Evolutionary conservation across 1,140 invertebrate species (phyloP).

Genomic region (Gonioctena quinquepunctata): DNA sequence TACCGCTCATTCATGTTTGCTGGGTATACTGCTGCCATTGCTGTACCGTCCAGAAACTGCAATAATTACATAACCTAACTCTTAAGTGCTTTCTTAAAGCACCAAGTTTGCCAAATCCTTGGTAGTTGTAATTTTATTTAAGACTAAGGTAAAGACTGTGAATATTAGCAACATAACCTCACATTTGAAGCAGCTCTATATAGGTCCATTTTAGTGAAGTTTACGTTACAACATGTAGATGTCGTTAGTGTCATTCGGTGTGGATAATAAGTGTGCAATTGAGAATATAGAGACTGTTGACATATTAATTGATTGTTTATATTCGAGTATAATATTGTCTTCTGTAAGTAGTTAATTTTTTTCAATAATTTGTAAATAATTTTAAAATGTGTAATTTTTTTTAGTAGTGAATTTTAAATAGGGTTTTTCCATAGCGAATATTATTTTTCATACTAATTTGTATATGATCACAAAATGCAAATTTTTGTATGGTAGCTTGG

Average conservation of each 20-base stretch:
- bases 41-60: too few relatives aligned
- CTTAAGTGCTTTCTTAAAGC: neutral
- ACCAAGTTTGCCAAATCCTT: conserved; percentile 19
- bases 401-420: conserved; percentile 33
- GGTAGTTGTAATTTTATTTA: conserved; percentile 25
- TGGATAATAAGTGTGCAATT: conserved; percentile 47
- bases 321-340: conserved; percentile 27
- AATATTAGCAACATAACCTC: conserved; percentile 36
- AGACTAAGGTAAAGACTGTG: conserved; percentile 39
- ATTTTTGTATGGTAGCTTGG: neutral
- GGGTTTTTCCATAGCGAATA: neutral
- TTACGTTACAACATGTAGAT: conserved; percentile 24
- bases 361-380: conserved; percentile 29
- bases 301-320: conserved; percentile 21
- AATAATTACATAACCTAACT: neutral
- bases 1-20: too few relatives aligned
- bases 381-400: conserved; percentile 13
- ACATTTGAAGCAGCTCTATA: conserved; percentile 34
- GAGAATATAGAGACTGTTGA: conserved; percentile 44
- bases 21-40: too few relatives aligned
- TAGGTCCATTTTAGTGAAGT: neutral
- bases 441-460: neutral
- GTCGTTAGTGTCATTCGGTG: conserved; percentile 40
- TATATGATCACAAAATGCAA: neutral
- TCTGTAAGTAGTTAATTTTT: conserved; percentile 33